Evolutionary conservation across 2,888 invertebrate species (phyloP), one percentile per base, ranked within the genome.

Genomic region (Dexiosoma caninum): DNA sequence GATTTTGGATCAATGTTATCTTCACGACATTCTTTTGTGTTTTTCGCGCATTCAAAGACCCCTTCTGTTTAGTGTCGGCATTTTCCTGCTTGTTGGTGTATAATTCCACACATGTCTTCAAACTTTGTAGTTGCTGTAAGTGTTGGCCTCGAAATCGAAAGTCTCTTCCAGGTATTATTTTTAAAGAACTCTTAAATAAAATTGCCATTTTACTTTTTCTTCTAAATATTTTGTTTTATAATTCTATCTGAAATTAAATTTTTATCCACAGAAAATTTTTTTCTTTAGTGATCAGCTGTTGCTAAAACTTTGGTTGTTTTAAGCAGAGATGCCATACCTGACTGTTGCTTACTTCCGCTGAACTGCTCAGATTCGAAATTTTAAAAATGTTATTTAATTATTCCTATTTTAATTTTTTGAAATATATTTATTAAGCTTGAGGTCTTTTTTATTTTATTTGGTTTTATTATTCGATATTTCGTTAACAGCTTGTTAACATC

Each of bases 1-100:
- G 90, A 86, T 94, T 92, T 35, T 92, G 89, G 40, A 95, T 90
- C 30, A 95, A 88, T 0, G 95, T 95, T 81, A 95, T 93, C 89
- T 92, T 93, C n/a, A 44, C 32, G 1, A 70, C 55, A 2, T 59
- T 46, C 32, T 72, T 78, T 1, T 16, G 1, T 35, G 80, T 83
- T 35, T 75, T 62, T 49, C 53, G 19, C 9, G 57, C 27, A 14
- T 55, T 62, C 1, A 51, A 3, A 0, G 66, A 0, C 0, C 59
- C 75, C 19, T 30, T 57, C 7, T 30, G 16, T 3, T 42, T 16
- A 0, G 62, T 30, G 27, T 35, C 4, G 0, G 51, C 51, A 59
- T 67, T 35, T 14, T n/a, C n/a, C n/a, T 67, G 21, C 16, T 67
- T 67, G 35, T 53, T 59, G 7, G 21, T 53, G 46, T 27, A 23